Conservation (phyloP, 1,140 invertebrate genomes). For the Scaptomyza graminum region DNA sequence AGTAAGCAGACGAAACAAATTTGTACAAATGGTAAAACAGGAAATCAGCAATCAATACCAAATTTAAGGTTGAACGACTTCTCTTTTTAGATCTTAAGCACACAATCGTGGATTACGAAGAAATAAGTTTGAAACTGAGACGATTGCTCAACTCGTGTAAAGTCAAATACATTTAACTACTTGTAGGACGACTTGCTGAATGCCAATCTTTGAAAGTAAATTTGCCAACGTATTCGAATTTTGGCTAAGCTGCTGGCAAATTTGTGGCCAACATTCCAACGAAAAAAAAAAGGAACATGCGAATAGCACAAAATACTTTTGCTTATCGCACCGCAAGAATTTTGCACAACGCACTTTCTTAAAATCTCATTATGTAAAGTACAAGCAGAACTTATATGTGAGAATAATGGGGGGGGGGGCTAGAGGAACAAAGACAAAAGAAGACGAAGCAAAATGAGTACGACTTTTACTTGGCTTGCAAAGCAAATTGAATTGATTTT, state of each 20-base stretch:
- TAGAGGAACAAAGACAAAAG: conserved; percentile 62
- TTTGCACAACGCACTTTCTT: conserved; percentile 52
- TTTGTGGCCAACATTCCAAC: conserved; percentile 37
- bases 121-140: no score
- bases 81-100: neutral
- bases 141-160: neutral
- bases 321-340: conserved; percentile 3
- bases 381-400: conserved; percentile 18
- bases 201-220: neutral
- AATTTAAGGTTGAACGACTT: neutral
- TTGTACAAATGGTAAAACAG: conserved; percentile 2
- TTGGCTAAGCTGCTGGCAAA: conserved; percentile 34
- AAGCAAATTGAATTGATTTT: conserved; percentile 82
- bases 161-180: no score
- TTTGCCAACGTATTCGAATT: conserved; percentile 24
- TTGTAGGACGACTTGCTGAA: neutral
- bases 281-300: conserved; percentile 11
- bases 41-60: conserved; percentile 12
- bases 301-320: conserved; percentile 6
- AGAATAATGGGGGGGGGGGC: neutral
- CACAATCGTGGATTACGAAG: no score
- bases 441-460: conserved; percentile 68
- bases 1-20: conserved; percentile 15
- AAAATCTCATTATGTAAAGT: conserved; percentile 81
- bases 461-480: conserved; percentile 74